phyloP scores from a whole-genome alignment of 2,113 vertebrate species.

The Phalacrocorax aristotelis region DNA sequence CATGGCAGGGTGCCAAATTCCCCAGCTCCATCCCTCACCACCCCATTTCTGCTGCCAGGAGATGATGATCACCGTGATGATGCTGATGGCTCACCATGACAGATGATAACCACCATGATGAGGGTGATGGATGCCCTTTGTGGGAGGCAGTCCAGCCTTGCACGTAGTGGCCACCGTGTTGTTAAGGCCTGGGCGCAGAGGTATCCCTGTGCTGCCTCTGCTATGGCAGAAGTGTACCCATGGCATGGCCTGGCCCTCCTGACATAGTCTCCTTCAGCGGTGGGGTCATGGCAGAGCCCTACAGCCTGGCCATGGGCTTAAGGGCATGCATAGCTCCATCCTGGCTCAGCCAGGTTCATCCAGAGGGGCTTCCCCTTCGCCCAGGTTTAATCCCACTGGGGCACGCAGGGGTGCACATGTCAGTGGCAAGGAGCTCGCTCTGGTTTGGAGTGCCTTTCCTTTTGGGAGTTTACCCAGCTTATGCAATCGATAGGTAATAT shows the following conservation, averaged over 20 bases:
- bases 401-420: background rate
- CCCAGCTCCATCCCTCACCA: background rate
- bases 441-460: background rate
- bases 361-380: background rate
- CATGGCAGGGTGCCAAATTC: background rate
- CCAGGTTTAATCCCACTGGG: background rate
- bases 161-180: background rate
- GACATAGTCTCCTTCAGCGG: background rate
- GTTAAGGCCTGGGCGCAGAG: background rate
- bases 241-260: background rate
- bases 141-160: background rate
- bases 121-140: background rate
- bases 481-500: background rate
- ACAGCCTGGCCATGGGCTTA: background rate
- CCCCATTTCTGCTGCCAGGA: background rate
- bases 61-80: background rate
- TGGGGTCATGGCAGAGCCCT: background rate
- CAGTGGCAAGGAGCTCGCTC: background rate
- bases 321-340: rapidly evolving
- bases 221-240: background rate
- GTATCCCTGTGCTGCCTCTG: background rate
- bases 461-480: background rate
- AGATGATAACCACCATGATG: background rate
- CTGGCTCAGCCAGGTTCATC: background rate
- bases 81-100: background rate